Base-by-base conservation (phyloP, 2,113 vertebrate genomes). In the Notarius quadriscutis region DNA sequence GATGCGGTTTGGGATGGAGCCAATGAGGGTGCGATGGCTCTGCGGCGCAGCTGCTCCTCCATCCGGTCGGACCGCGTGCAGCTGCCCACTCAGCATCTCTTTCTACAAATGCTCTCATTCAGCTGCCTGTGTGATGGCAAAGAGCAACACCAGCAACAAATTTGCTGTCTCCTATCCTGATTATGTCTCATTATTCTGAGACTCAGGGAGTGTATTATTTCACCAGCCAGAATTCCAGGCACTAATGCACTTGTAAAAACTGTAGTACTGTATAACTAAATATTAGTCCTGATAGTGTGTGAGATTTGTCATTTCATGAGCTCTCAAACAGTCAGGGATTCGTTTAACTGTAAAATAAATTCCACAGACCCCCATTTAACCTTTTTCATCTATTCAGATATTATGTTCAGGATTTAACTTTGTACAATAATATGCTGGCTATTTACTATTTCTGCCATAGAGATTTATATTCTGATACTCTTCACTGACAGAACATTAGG, bases 11-110 rank as follows among this genome's bases (percentile, higher is more conserved):
- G 65, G 83, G 63, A 84, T 5, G 18, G 57, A 58, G 77, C 78
- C 86, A 85, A 50, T n/a, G 55, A 60, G 51, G 67, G 65, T 34
- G 60, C 60, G 25, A 55, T 22, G 63, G 48, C 67, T 62, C 53
- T 34, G 71, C 30, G 48, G 82, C 34, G 84, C 83, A 84, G 82
- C 65, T 89, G 89, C 86, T 84, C 84, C 88, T 87, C 91, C 84
- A 75, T 85, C 78, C 78, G 89, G 86, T 79, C 72, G 27, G 41
- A 75, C 5, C 22, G 15, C n/a, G 84, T 81, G n/a, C 83, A 80
- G 83, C 60, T 67, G 84, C 34, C 58, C 5, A 15, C 34, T 58
- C 63, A 57, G 34, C 50, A 89, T 84, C 63, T 18, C 27, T 7
- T 20, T 4, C 22, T 74, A 87, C 41, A 65, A 53, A 77, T 58